Percentiles rank a stretch among this genome's conserved stretches.
phyloP scores from a whole-genome alignment of 1,140 invertebrate species.

The Zaprionus ghesquierei region DNA sequence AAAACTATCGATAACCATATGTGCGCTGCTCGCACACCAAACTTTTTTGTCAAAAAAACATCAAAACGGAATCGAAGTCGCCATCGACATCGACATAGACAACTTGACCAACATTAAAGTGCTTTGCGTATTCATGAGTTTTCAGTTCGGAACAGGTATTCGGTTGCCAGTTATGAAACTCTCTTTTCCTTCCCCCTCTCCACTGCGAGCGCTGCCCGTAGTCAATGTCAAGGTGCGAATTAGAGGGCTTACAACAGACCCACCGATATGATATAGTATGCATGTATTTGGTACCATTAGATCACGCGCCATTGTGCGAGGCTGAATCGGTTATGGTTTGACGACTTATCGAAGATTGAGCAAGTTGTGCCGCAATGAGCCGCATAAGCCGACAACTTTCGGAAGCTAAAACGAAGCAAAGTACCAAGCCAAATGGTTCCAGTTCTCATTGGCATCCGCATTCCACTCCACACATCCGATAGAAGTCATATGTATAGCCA shows the following conservation, averaged over 20 bases:
- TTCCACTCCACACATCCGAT: constrained; percentile 7
- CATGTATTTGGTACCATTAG: background rate
- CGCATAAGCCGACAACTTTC: background rate
- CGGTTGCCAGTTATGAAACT: background rate
- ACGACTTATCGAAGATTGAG: background rate
- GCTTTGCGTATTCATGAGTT: constrained; percentile 27
- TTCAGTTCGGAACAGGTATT: constrained; percentile 7
- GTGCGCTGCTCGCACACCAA: too few relatives aligned
- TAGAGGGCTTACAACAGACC: background rate
- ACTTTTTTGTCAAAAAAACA: too few relatives aligned
- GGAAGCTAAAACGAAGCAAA: background rate
- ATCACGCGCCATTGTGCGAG: background rate
- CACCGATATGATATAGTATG: background rate
- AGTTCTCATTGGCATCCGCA: constrained; percentile 25
- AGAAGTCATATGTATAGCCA: background rate
- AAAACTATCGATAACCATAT: too few relatives aligned
- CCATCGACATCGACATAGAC: background rate
- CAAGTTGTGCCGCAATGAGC: background rate
- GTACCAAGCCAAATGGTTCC: background rate
- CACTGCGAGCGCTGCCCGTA: background rate
- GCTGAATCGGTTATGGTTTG: background rate
- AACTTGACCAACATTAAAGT: background rate
- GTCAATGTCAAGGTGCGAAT: constrained; percentile 3
- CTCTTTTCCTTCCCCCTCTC: background rate
- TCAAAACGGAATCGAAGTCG: background rate